Conservation (phyloP, 2,113 vertebrate genomes). For the Campylomormyrus tamandua region DNA sequence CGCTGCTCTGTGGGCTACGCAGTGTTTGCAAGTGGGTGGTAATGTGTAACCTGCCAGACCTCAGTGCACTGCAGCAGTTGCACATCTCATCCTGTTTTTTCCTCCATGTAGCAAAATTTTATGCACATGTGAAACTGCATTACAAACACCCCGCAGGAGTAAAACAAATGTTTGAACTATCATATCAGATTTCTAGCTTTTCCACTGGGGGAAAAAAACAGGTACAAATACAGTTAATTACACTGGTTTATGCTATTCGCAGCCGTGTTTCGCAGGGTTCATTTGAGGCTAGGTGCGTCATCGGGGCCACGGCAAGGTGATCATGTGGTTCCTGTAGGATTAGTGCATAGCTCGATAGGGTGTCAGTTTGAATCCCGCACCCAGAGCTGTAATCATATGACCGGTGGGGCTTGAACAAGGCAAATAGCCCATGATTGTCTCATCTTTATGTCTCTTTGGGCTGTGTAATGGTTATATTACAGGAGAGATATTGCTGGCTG, state of each 20-base stretch:
- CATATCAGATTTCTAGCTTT: not conserved
- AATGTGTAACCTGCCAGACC: not conserved
- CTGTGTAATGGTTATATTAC: not conserved
- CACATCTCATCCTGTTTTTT: not conserved
- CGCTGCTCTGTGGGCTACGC: not conserved
- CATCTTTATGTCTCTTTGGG: not conserved
- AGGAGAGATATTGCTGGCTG: not conserved
- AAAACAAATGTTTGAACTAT: not conserved
- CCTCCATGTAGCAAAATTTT: not conserved
- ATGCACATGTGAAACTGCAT: not conserved
- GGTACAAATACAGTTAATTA: not conserved
- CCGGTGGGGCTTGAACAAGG: not conserved
- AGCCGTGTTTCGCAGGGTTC: not conserved
- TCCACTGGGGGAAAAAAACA: not conserved
- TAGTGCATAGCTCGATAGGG: not conserved
- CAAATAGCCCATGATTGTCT: not conserved
- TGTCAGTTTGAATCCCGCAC: not conserved
- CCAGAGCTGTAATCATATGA: not conserved
- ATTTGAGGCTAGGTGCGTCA: not conserved
- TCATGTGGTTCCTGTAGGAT: not conserved
- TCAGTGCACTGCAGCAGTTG: not conserved
- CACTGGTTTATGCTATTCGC: not conserved
- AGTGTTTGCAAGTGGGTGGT: not conserved
- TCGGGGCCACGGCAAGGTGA: not conserved
- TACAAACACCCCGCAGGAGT: not conserved